Percentiles rank a stretch among this genome's conserved stretches.
Conservation (phyloP, 37 sponge, comb jelly and placozoan genomes). For the Tethya wilhelma region DNA sequence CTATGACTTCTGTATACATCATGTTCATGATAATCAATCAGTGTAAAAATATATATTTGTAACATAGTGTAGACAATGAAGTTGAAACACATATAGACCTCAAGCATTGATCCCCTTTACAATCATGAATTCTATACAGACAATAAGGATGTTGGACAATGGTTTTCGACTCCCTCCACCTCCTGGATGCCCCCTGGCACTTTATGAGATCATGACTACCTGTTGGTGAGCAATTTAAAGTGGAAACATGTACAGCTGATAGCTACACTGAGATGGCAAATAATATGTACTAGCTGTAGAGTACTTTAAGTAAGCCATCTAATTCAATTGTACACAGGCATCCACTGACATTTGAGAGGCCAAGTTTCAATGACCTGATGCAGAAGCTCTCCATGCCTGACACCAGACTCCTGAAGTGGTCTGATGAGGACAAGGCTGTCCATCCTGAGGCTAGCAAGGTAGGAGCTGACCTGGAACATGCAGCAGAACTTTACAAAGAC, state of each 20-base stretch:
- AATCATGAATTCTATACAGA: slow-evolving; percentile 19
- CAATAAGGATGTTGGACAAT: slow-evolving; percentile 1
- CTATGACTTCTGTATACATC: too few relatives aligned
- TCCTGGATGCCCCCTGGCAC: slow-evolving; percentile 25
- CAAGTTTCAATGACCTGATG: background rate
- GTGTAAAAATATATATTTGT: too few relatives aligned
- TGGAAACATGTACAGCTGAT: background rate
- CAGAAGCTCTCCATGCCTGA: slow-evolving; percentile 34
- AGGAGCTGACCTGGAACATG: slow-evolving; percentile 36
- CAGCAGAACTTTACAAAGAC: slow-evolving; percentile 29
- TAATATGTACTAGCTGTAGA: too few relatives aligned
- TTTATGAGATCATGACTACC: slow-evolving; percentile 22
- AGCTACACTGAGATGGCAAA: background rate
- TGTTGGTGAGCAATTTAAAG: slow-evolving; percentile 33
- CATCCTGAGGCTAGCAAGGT: slow-evolving; percentile 28
- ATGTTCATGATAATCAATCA: too few relatives aligned
- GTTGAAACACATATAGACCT: too few relatives aligned
- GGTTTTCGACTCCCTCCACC: slow-evolving; percentile 40
- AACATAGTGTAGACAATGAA: too few relatives aligned
- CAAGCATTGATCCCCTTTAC: too few relatives aligned
- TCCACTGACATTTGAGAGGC: background rate
- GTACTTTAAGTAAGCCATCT: background rate
- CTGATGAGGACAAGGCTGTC: slow-evolving; percentile 26
- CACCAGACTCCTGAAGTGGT: slow-evolving; percentile 38
- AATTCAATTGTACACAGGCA: slow-evolving; percentile 9